These are phyloP conservation scores for Monopterus albus DNA, from an alignment of 2,113 vertebrate species.

Conservation along the genomic window DNA sequence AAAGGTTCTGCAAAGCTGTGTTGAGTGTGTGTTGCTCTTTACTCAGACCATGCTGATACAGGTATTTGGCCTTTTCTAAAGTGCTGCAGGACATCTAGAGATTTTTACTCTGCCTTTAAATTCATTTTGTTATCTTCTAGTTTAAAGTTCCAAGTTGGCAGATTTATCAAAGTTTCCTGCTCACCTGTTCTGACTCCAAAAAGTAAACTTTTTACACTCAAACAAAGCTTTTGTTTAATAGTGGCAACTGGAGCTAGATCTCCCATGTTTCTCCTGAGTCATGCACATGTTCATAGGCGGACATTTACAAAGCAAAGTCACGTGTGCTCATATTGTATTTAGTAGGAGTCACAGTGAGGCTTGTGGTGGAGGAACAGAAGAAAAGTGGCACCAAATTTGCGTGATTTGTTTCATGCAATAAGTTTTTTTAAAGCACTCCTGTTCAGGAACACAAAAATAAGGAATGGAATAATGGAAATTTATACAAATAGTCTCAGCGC, in stretches of 20 bases:
- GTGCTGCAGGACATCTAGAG: slow-evolving; percentile 8
- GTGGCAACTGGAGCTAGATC: too few relatives aligned
- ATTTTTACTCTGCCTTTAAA: slow-evolving; percentile 4
- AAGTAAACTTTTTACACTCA: not conserved
- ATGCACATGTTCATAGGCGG: not conserved
- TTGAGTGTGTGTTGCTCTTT: slow-evolving; percentile 7
- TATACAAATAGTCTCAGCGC: too few relatives aligned
- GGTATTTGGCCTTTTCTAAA: slow-evolving; percentile 27
- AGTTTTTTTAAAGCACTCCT: too few relatives aligned
- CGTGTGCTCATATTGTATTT: too few relatives aligned
- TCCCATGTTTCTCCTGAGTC: not conserved
- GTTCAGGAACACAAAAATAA: too few relatives aligned
- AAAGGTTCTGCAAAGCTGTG: slow-evolving; percentile 5
- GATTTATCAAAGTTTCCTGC: not conserved
- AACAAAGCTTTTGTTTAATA: too few relatives aligned
- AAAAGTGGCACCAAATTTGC: too few relatives aligned
- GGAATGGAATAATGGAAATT: too few relatives aligned
- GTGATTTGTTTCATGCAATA: too few relatives aligned
- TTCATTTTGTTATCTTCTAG: not conserved
- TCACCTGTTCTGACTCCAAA: not conserved
- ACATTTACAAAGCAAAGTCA: too few relatives aligned
- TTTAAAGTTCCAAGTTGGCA: slow-evolving; percentile 5
- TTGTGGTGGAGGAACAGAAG: too few relatives aligned
- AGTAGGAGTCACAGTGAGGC: too few relatives aligned
- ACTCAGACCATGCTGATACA: slow-evolving; percentile 1